Evolutionary conservation across 2,113 vertebrate genomes (phyloP), one percentile per base, ranked within the genome.

Genomic region (Aythya baeri): DNA sequence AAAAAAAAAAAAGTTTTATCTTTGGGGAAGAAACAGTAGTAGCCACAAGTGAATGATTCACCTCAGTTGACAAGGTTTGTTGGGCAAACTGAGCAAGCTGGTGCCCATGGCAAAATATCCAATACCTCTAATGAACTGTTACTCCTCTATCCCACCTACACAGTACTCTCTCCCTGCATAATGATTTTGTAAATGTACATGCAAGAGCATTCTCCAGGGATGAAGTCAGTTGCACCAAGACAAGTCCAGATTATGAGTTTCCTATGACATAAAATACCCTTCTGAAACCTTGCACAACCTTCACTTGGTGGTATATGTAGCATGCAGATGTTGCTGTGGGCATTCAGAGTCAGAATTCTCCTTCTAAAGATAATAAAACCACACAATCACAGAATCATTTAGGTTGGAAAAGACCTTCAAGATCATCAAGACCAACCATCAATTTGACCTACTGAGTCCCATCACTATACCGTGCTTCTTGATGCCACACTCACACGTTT

Each of bases 61-160:
- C 26, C 85, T 59, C 26, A n/a, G 66, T 62, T 18, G 74, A 27
- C 62, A 54, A 44, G 41, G 63, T 17, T 61, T 49, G 6, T 57
- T 46, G 49, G 49, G 88, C 76, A 83, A 58, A 76, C 13, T 3
- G 43, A 67, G 55, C 81, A n/a, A 72, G 49, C 23, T 18, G 57
- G 21, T 58, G 92, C 93, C 87, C 91, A 18, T 3, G 73, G 94
- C 84, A 79, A 77, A 84, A 36, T 1, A 29, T 6, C 89, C 72
- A 93, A 91, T 9, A 78, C 68, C 83, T 78, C 46, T 13, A 57
- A 88, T 85, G 88, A 94, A 88, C 86, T 66, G 77, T 2, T 93
- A 77, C 91, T 93, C 46, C 88, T 91, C 93, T 34, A 18, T 46
- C 13, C 92, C 94, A 90, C 94, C 84, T 54, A 94, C 88, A 38